These are phyloP conservation scores for Danio kyathit DNA, from an alignment of 2,797 vertebrate species.

Conservation along the genomic window DNA sequence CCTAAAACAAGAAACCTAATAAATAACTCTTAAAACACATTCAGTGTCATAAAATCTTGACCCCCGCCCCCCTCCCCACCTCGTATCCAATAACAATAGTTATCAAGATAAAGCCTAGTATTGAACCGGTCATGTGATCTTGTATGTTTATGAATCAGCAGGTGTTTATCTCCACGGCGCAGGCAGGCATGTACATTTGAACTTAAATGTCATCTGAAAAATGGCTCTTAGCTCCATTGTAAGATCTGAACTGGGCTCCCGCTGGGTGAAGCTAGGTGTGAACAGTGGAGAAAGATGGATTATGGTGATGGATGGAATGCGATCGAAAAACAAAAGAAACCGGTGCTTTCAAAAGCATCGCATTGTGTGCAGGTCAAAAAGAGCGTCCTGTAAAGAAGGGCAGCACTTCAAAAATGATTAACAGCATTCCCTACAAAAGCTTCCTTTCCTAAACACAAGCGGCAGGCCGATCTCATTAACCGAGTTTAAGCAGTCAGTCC, in stretches of 20 bases:
- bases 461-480: conserved; percentile 62
- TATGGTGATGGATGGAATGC: conserved; percentile 71
- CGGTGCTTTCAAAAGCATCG: conserved; percentile 67
- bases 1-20: too few species aligned
- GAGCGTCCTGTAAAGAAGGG: conserved; percentile 73
- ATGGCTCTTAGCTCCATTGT: background rate
- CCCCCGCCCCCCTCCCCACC: too few species aligned
- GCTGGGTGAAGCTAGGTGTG: conserved; percentile 54
- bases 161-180: conserved; percentile 23
- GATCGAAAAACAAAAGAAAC: conserved; percentile 69
- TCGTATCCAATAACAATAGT: background rate
- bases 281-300: conserved; percentile 62
- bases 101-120: background rate
- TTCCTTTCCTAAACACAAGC: conserved; percentile 79
- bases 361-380: conserved; percentile 75
- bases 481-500: conserved; percentile 25
- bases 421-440: conserved; percentile 73
- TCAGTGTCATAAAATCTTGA: too few species aligned
- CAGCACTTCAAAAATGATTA: conserved; percentile 76
- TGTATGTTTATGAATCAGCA: conserved; percentile 6
- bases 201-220: background rate
- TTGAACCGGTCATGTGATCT: background rate
- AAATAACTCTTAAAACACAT: too few species aligned
- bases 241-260: conserved; percentile 49
- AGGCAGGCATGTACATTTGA: conserved; percentile 5